These are phyloP conservation scores for Chelonia mydas DNA, from an alignment of 2,797 vertebrate genomes.

Conservation along the genomic window DNA sequence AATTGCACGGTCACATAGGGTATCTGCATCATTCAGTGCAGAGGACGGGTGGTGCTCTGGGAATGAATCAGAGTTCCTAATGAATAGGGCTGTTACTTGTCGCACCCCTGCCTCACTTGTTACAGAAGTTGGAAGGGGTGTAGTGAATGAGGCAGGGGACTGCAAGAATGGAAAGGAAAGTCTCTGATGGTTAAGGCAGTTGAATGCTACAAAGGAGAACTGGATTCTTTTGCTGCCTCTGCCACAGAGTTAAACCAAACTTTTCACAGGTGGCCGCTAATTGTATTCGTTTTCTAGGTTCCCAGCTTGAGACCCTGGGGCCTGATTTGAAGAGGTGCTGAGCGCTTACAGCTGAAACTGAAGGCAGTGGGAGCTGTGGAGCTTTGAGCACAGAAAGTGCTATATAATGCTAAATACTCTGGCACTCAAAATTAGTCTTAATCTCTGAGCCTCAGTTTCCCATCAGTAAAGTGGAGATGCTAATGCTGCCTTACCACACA, in stretches of 20 bases:
- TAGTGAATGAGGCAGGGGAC: background rate
- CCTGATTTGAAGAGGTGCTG: background rate
- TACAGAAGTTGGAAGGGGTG: background rate
- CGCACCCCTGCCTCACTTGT: background rate
- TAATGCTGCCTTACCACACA: background rate
- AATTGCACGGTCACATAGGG: background rate
- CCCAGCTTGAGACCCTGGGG: background rate
- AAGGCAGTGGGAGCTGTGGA: accelerated
- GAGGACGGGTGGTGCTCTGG: background rate
- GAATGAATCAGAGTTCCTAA: background rate
- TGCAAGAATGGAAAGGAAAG: background rate
- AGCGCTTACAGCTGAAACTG: background rate
- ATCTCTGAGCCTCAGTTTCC: background rate
- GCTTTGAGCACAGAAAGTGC: background rate
- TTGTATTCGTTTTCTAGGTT: background rate
- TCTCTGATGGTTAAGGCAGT: background rate
- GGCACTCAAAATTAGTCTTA: background rate
- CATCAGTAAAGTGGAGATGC: background rate
- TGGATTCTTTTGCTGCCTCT: background rate
- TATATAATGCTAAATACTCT: background rate
- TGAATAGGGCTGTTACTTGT: background rate
- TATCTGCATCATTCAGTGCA: background rate
- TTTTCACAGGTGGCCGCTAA: background rate
- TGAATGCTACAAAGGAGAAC: background rate
- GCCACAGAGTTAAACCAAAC: background rate